These are phyloP conservation scores for Hydrotaea cyrtoneurina DNA, from an alignment of 2,888 invertebrate species.

Conservation along the genomic window DNA sequence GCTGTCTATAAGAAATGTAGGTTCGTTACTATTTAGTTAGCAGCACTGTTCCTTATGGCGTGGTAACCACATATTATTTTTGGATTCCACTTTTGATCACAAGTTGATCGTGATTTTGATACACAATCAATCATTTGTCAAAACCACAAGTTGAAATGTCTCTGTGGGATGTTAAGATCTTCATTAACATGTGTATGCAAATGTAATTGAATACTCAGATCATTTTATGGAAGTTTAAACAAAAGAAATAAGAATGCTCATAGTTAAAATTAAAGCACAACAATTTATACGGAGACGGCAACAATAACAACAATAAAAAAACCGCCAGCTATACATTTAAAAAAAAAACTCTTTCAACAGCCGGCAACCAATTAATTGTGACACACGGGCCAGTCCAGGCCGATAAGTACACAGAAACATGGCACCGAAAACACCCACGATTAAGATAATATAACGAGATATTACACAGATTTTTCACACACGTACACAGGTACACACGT, in stretches of 20 bases:
- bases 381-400: not conserved
- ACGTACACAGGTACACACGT: not conserved
- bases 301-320: conserved; percentile 15
- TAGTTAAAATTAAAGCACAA: conserved; percentile 45
- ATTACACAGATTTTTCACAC: not conserved
- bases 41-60: too few relatives aligned
- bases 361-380: conserved; percentile 56
- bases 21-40: too few relatives aligned
- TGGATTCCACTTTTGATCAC: not conserved
- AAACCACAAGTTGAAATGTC: not conserved
- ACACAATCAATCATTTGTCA: not conserved
- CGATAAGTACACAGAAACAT: conserved; percentile 44
- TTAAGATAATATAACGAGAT: not conserved
- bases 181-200: not conserved
- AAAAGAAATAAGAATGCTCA: not conserved
- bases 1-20: too few relatives aligned
- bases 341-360: conserved; percentile 35
- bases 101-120: not conserved
- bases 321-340: not conserved
- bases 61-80: too few relatives aligned
- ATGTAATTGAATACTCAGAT: conserved; percentile 11
- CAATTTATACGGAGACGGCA: conserved; percentile 31
- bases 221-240: not conserved
- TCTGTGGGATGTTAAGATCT: not conserved
- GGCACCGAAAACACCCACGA: conserved; percentile 63